These are phyloP conservation scores for Eristalis intricaria DNA, from an alignment of 2,888 invertebrate species.

Conservation along the genomic window DNA sequence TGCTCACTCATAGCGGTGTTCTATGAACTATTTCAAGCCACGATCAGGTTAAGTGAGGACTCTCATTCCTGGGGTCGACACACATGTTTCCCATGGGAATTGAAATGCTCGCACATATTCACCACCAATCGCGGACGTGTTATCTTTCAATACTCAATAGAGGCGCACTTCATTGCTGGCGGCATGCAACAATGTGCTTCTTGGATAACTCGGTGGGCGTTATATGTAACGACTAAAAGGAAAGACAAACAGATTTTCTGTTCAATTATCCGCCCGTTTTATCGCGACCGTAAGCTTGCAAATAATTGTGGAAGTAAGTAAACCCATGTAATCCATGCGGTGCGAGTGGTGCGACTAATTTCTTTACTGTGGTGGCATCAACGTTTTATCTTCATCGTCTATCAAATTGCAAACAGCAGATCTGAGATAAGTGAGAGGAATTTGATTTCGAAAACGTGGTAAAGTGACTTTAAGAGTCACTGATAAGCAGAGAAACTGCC, in stretches of 20 bases:
- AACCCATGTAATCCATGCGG: neutral
- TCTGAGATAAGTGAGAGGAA: too few species aligned
- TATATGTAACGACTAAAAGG: neutral
- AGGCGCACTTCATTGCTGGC: constrained; percentile 5
- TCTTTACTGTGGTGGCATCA: too few species aligned
- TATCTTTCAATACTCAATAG: constrained; percentile 14
- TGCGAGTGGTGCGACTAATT: too few species aligned
- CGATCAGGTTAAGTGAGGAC: neutral
- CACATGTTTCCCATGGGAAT: neutral
- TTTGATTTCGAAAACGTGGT: too few species aligned
- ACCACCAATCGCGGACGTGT: neutral
- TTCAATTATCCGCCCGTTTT: constrained; percentile 30
- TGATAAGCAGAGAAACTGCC: too few species aligned
- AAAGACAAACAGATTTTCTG: constrained; percentile 13
- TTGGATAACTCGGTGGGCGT: constrained; percentile 13
- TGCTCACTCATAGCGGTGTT: neutral
- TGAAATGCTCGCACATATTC: neutral
- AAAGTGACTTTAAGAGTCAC: too few species aligned
- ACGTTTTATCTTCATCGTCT: too few species aligned
- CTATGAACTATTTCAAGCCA: neutral
- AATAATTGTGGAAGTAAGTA: neutral
- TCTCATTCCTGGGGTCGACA: neutral
- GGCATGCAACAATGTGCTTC: constrained; percentile 39
- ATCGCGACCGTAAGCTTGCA: neutral
- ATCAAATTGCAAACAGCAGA: too few species aligned